These are phyloP conservation scores for Heliconius hermathena DNA, from an alignment of 1,140 invertebrate species.

Conservation along the genomic window DNA sequence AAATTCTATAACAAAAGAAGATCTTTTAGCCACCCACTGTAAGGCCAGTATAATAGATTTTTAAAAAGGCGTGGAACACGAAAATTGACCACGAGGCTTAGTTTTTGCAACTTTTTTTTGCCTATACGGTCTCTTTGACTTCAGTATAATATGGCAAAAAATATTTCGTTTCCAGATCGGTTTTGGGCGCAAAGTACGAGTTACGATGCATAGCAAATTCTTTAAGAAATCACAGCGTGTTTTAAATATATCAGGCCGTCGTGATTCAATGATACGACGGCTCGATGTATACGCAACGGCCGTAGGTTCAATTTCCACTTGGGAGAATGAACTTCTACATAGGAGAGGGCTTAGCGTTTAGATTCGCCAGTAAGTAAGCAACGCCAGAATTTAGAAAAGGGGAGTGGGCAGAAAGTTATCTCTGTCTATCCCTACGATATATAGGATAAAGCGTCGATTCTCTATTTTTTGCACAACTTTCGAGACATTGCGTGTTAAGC, in stretches of 20 bases:
- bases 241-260: background rate
- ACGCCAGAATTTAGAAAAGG: no score
- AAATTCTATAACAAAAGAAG: background rate
- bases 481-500: background rate
- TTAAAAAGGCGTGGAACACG: conserved; percentile 31
- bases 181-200: conserved; percentile 36
- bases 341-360: no score
- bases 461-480: background rate
- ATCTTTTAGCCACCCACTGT: conserved; percentile 17
- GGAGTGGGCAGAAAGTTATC: no score
- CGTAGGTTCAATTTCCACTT: no score
- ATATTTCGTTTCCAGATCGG: conserved; percentile 37
- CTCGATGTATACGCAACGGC: no score
- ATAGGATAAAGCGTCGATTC: background rate
- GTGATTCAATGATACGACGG: no score
- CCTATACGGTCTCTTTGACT: conserved; percentile 33
- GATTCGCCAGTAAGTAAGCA: no score
- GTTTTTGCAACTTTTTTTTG: conserved; percentile 29
- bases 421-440: no score
- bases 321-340: background rate
- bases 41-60: conserved; percentile 13
- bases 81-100: conserved; percentile 26
- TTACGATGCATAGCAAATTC: conserved; percentile 43
- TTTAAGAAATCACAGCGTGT: conserved; percentile 19
- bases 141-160: conserved; percentile 25